Conservation (phyloP, 2,113 vertebrate species). For the Istiophorus platypterus region DNA sequence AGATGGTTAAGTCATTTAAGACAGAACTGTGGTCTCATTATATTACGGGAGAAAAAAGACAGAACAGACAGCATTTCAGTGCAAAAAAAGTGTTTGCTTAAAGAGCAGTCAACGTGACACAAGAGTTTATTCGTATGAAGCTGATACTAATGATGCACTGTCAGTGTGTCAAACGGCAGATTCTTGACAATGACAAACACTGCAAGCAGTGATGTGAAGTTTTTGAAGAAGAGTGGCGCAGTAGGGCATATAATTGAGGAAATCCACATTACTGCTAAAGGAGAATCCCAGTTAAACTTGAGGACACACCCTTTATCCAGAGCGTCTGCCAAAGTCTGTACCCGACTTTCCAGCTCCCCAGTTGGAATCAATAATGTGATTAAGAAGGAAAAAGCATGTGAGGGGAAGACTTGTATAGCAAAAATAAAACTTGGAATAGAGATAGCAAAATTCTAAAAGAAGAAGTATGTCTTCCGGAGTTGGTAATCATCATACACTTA, state of each 20-base stretch:
- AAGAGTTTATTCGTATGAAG: slow-evolving; percentile 33
- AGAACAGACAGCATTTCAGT: not conserved
- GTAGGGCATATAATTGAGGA: slow-evolving; percentile 56
- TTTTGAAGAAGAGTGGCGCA: slow-evolving; percentile 21
- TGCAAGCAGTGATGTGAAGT: slow-evolving; percentile 55
- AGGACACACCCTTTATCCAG: slow-evolving; percentile 58
- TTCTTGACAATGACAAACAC: slow-evolving; percentile 64
- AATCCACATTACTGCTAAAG: slow-evolving; percentile 64
- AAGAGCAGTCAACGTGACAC: slow-evolving; percentile 21
- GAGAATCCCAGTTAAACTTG: slow-evolving; percentile 73
- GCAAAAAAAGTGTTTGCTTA: slow-evolving; percentile 11
- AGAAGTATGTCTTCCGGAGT: slow-evolving; percentile 50
- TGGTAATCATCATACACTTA: slow-evolving; percentile 51
- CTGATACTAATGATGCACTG: slow-evolving; percentile 62
- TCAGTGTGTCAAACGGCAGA: slow-evolving; percentile 67
- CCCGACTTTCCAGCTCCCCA: slow-evolving; percentile 37
- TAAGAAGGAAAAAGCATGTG: slow-evolving; percentile 19
- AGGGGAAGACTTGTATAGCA: slow-evolving; percentile 39
- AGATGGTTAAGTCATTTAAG: slow-evolving; percentile 29
- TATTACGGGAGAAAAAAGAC: slow-evolving; percentile 5
- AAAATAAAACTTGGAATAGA: slow-evolving; percentile 41
- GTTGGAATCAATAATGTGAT: slow-evolving; percentile 59
- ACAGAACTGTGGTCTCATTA: slow-evolving; percentile 15
- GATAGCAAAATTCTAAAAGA: slow-evolving; percentile 23
- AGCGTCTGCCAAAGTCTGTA: slow-evolving; percentile 42